These are phyloP conservation scores for Argyrosomus japonicus DNA, from an alignment of 2,113 vertebrate species.

Conservation along the genomic window DNA sequence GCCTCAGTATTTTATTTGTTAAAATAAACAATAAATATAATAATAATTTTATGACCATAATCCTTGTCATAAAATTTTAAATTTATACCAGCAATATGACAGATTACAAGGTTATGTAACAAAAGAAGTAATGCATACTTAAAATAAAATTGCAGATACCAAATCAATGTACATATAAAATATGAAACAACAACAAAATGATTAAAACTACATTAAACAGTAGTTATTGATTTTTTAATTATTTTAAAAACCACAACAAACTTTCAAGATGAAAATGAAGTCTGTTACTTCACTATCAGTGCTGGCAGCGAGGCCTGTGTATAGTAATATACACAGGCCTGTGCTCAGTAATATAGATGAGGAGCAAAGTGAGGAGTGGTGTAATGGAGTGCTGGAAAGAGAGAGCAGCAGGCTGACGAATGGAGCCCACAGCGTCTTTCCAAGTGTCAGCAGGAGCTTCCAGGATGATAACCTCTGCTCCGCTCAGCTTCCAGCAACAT, in stretches of 20 bases:
- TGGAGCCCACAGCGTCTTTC: conserved; percentile 67
- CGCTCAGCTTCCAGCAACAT: conserved; percentile 55
- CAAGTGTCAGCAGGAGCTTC: conserved; percentile 73
- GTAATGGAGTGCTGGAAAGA: conserved; percentile 79
- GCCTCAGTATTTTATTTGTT: neutral
- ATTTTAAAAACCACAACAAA: neutral
- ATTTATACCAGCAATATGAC: neutral
- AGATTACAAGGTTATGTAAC: neutral
- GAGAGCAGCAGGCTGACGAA: conserved; percentile 75
- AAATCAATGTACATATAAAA: neutral
- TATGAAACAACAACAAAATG: neutral
- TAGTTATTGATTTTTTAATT: neutral
- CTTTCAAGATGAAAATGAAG: neutral
- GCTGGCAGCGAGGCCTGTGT: conserved; percentile 13
- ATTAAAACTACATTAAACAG: neutral
- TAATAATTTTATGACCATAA: neutral
- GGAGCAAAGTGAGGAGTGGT: conserved; percentile 79
- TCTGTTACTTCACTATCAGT: neutral
- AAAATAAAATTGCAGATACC: neutral
- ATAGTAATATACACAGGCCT: too few relatives aligned
- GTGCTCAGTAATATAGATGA: conserved; percentile 74
- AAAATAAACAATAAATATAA: neutral
- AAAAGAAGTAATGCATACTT: neutral
- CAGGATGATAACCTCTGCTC: conserved; percentile 84
- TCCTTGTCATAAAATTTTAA: neutral